phyloP scores from a whole-genome alignment of 2,888 invertebrate genomes.

The Caenorhabditis imperialis region DNA sequence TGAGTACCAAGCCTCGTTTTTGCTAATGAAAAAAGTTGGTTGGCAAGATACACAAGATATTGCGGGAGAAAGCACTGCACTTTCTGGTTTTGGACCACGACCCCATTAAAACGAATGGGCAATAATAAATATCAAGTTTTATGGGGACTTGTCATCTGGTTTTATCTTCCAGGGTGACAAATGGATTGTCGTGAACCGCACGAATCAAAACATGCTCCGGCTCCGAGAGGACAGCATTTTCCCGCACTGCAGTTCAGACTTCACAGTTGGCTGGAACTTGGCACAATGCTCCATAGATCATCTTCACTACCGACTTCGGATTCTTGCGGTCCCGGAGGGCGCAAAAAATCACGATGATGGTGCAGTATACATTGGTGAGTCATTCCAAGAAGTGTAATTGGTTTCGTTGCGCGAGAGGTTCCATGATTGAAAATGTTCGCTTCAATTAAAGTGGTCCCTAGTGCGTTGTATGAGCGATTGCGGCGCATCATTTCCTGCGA shows the following conservation, averaged over 20 bases:
- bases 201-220: slow-evolving; percentile 46
- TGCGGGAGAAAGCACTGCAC: slow-evolving; percentile 4
- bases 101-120: slow-evolving; percentile 46
- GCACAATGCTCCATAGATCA: slow-evolving; percentile 57
- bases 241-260: slow-evolving; percentile 69
- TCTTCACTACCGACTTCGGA: slow-evolving; percentile 66
- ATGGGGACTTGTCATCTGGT: slow-evolving; percentile 23
- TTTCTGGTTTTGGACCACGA: slow-evolving; percentile 6
- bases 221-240: slow-evolving; percentile 69
- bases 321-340: slow-evolving; percentile 67
- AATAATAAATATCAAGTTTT: slow-evolving; percentile 55
- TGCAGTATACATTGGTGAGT: slow-evolving; percentile 60
- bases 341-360: slow-evolving; percentile 59
- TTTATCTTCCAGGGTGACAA: slow-evolving; percentile 40
- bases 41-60: too few species aligned
- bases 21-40: slow-evolving; percentile 44
- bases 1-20: slow-evolving; percentile 27
- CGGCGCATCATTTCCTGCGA: slow-evolving; percentile 48
- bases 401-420: too few species aligned
- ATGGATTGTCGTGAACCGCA: slow-evolving; percentile 57
- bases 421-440: slow-evolving; percentile 51
- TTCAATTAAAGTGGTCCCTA: slow-evolving; percentile 52
- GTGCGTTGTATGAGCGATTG: slow-evolving; percentile 51
- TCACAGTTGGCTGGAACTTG: slow-evolving; percentile 64
- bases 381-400: slow-evolving; percentile 25